Evolutionary conservation across 2,888 invertebrate species (phyloP).

Genomic region (Sisyra nigra): DNA sequence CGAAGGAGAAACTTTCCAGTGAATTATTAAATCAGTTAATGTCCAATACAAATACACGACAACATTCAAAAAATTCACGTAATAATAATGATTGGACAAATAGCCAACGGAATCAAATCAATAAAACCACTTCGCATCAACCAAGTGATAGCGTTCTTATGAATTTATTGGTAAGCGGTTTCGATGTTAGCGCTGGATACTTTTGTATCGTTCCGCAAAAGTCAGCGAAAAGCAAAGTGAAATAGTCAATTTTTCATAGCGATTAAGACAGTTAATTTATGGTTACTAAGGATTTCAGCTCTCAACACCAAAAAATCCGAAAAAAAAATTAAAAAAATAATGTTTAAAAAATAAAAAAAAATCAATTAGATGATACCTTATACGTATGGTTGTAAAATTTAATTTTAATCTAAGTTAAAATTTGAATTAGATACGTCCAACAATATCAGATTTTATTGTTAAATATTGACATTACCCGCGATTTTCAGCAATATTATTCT

Average conservation of each 20-base stretch:
- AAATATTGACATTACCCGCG: too few species aligned
- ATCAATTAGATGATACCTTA: too few species aligned
- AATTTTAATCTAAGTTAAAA: too few species aligned
- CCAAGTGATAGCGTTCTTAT: conserved; percentile 71
- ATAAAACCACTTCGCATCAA: conserved; percentile 21
- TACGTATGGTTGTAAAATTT: too few species aligned
- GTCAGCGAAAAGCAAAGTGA: conserved; percentile 5
- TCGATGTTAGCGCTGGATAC: conserved; percentile 87
- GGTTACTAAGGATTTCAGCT: too few species aligned
- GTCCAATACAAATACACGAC: conserved; percentile 25
- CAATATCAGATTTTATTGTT: too few species aligned
- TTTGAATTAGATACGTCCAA: too few species aligned
- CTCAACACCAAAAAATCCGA: too few species aligned
- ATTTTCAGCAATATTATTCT: too few species aligned
- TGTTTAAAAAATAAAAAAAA: too few species aligned
- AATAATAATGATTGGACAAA: conserved; percentile 18
- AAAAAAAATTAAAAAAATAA: too few species aligned
- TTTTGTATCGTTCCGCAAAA: conserved; percentile 54
- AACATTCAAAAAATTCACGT: conserved; percentile 22
- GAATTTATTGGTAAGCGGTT: conserved; percentile 90
- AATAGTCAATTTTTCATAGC: background rate
- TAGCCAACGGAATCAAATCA: conserved; percentile 23
- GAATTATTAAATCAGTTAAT: conserved; percentile 44
- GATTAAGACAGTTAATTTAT: too few species aligned
- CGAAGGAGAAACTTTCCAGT: conserved; percentile 27